Evolutionary conservation across 2,113 vertebrate species (phyloP), one percentile per base, ranked within the genome.

Genomic region (Heterotilapia buettikoferi): DNA sequence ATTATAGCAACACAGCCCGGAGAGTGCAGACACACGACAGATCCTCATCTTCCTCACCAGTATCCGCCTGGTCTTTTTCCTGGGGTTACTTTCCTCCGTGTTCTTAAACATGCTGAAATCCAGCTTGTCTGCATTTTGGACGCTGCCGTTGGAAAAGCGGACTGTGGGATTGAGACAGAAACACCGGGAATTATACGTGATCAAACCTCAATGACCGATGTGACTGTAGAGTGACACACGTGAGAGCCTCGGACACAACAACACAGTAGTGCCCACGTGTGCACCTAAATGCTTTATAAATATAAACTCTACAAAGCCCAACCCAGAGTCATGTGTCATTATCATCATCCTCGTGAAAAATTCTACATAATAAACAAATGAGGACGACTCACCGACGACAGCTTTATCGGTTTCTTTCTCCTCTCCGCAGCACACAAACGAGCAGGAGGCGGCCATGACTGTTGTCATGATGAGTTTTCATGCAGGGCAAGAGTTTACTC

Each of bases 61-160:
- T 43, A 98, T 97, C 56, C 97, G 93, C 5, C 95, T 93, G 84
- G 6, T 90, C 92, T 89, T 97, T 90, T 97, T 98, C n/a, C 97
- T 97, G 1, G 98, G 98, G 14, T 98, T 97, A 3, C 10, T 90
- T 47, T 71, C 61, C 50, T 98, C 97, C 2, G 63, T 71, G 92
- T 90, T 96, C 73, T 96, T 97, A 84, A 97, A 98, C 53, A 97
- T 89, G 2, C 93, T 94, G 91, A 99, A 97, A 36, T 96, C 91
- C 91, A 99, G 66, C 7, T 91, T 89, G 13, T 96, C 96, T 7
- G 96, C 54, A 66, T 92, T 95, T 89, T 43, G 95, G 79, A 98
- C 92, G 82, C 29, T 95, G 26, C 98, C 98, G 36, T 99, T 99
- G 31, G 98, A 97, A 95, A 99, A 99, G 43, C 96, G 97, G 40